A percentile compares a stretch with the other conserved stretches of the same genome.
These are phyloP conservation scores for Tetranychus truncatus DNA, from an alignment of 2,888 invertebrate species.

Conservation along the genomic window DNA sequence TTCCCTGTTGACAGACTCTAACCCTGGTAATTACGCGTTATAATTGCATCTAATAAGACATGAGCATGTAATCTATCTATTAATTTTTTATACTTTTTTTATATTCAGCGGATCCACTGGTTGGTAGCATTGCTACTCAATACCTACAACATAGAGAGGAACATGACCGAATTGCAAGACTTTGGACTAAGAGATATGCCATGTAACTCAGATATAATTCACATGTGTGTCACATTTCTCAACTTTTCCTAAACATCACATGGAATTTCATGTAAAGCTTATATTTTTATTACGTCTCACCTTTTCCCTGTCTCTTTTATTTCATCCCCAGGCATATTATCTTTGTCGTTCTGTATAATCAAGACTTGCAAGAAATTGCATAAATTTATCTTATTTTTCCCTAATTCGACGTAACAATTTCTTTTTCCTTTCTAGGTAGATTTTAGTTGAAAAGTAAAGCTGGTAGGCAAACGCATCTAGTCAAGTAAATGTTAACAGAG, in stretches of 20 bases:
- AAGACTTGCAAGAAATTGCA: no score
- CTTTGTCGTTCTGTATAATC: no score
- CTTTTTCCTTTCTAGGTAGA: no score
- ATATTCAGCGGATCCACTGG: conserved; percentile 72
- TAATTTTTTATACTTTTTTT: conserved; percentile 20
- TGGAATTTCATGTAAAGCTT: background rate
- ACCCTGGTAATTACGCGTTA: conserved; percentile 54
- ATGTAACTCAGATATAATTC: conserved; percentile 49
- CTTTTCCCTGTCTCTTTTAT: no score
- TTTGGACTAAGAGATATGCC: conserved; percentile 95
- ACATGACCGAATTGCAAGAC: conserved; percentile 89
- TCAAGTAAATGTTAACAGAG: no score
- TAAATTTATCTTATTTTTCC: no score
- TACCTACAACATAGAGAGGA: conserved; percentile 92
- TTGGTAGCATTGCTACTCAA: conserved; percentile 94
- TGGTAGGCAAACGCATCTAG: no score
- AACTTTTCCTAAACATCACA: background rate
- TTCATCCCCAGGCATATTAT: no score
- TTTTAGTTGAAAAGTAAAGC: no score
- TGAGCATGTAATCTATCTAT: background rate
- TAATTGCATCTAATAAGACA: no score
- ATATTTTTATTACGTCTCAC: background rate
- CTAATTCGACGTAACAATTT: no score
- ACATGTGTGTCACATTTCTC: background rate
- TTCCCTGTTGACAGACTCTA: conserved; percentile 91